Evolutionary conservation across 2,797 vertebrate genomes (phyloP).

Genomic region (Mormyrus proboscirostris): DNA sequence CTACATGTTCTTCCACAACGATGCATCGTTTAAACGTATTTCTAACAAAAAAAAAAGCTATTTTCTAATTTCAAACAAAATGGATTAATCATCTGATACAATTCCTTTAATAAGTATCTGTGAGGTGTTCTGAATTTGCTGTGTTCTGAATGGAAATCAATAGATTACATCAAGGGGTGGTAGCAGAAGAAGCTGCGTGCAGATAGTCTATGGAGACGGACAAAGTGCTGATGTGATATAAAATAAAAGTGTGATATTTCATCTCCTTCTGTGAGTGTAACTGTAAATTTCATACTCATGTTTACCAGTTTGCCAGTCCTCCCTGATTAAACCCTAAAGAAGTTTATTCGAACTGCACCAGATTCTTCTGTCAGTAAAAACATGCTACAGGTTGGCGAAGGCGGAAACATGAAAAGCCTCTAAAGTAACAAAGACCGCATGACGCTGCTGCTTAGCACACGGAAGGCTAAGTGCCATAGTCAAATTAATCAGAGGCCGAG

Average conservation of each 20-base stretch:
- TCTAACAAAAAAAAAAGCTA: not conserved
- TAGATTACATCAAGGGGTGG: not conserved
- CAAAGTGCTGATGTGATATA: not conserved
- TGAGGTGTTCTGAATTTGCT: not conserved
- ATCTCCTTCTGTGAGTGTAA: not conserved
- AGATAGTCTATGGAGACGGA: not conserved
- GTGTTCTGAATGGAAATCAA: not conserved
- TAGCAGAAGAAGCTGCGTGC: not conserved
- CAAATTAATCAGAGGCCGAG: not conserved
- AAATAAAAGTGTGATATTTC: not conserved
- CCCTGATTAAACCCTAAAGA: not conserved
- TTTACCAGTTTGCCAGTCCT: not conserved
- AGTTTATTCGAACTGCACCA: not conserved
- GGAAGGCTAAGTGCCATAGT: not conserved
- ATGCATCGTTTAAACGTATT: not conserved
- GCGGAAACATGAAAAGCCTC: not conserved
- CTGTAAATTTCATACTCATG: not conserved
- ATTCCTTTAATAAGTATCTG: not conserved
- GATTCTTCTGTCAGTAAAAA: not conserved
- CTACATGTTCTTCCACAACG: not conserved
- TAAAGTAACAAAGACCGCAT: not conserved
- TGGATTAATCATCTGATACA: not conserved
- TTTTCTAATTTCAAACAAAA: not conserved
- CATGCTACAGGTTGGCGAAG: not conserved
- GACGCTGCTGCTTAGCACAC: not conserved